Evolutionary conservation across 23 tunicate genomes (phyloP).

Genomic region (Trididemnum nubilum): DNA sequence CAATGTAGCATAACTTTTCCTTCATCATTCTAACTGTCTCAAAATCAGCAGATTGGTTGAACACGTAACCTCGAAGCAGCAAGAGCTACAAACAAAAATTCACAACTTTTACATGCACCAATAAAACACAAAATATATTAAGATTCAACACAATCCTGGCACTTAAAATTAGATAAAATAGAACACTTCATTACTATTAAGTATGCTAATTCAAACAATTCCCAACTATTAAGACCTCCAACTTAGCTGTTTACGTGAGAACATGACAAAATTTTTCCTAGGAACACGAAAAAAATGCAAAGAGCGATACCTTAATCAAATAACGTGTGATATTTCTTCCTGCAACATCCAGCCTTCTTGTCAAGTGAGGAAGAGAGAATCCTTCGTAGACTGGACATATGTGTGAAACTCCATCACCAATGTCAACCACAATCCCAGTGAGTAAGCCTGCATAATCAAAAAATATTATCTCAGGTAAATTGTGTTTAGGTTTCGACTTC

Average conservation of each 20-base stretch:
- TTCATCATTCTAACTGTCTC: slow-evolving; percentile 98
- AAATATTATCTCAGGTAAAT: too few relatives aligned
- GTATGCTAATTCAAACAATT: too few relatives aligned
- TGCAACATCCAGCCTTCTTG: slow-evolving; percentile 96
- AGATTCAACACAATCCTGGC: too few relatives aligned
- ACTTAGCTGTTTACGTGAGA: too few relatives aligned
- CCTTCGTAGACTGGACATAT: slow-evolving; percentile 99
- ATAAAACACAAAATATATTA: too few relatives aligned
- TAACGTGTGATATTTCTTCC: slow-evolving; percentile 97
- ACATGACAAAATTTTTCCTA: too few relatives aligned
- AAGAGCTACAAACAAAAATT: slow-evolving; percentile 50
- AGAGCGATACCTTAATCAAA: slow-evolving; percentile 94
- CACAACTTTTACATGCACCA: too few relatives aligned
- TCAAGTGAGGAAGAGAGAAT: slow-evolving; percentile 89
- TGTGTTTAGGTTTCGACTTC: too few relatives aligned
- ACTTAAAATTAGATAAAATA: too few relatives aligned
- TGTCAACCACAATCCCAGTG: slow-evolving; percentile 98
- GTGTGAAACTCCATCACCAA: slow-evolving; percentile 98
- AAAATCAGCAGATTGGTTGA: slow-evolving; percentile 99
- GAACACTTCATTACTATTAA: too few relatives aligned
- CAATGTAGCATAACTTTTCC: slow-evolving; percentile 97
- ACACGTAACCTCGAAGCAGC: slow-evolving; percentile 96
- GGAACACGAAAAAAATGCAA: too few relatives aligned
- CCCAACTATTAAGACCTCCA: too few relatives aligned
- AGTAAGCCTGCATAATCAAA: slow-evolving; percentile 84